These are phyloP conservation scores for Campoplex nolae DNA, from an alignment of 2,888 invertebrate species.

Conservation along the genomic window DNA sequence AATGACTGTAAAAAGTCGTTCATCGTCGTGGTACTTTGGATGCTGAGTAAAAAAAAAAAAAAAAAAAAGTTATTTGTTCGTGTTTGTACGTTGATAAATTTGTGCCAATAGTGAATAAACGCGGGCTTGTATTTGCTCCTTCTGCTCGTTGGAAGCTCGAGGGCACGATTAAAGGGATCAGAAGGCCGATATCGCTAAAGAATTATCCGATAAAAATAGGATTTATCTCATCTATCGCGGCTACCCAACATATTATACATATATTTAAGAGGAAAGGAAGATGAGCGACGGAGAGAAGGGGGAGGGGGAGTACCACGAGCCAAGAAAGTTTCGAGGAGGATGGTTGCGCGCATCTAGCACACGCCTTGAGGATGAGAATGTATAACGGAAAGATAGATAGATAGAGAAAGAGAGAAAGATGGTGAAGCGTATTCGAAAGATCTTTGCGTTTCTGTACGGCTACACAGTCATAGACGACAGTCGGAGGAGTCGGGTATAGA, in stretches of 20 bases:
- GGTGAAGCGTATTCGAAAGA: conserved; percentile 50
- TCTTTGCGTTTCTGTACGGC: conserved; percentile 28
- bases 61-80: conserved; percentile 10
- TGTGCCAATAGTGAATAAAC: conserved; percentile 17
- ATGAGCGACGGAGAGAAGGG: background rate
- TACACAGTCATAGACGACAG: conserved; percentile 24
- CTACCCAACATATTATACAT: background rate
- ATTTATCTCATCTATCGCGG: conserved; percentile 14
- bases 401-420: background rate
- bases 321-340: conserved; percentile 58
- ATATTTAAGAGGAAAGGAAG: background rate
- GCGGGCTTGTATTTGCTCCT: background rate
- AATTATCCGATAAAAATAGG: conserved; percentile 60
- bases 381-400: conserved; percentile 26
- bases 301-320: conserved; percentile 21
- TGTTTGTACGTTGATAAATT: background rate
- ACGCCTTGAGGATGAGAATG: conserved; percentile 53
- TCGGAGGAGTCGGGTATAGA: conserved; percentile 20
- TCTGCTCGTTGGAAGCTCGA: background rate
- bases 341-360: conserved; percentile 43
- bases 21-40: background rate
- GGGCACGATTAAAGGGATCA: conserved; percentile 51
- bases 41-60: background rate
- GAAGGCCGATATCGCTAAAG: conserved; percentile 44
- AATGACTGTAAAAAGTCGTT: background rate